A percentile compares a stretch with the other conserved stretches of the same genome.
Evolutionary conservation across 2,888 invertebrate species (phyloP).

Genomic region (Eupithecia inturbata): DNA sequence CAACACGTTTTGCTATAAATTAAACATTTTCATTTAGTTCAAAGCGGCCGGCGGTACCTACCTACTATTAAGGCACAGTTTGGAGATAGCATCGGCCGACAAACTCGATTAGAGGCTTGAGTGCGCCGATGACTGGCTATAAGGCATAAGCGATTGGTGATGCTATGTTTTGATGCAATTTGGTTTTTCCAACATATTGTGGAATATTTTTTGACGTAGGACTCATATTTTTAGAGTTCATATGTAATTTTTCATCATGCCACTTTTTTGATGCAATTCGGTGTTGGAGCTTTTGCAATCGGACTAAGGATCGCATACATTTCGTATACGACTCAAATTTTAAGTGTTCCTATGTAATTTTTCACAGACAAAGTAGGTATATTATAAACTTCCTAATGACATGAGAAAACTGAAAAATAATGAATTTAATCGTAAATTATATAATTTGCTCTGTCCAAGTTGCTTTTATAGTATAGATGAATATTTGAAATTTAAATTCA

Average conservation of each 20-base stretch:
- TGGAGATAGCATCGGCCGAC: conserved; percentile 82
- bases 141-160: conserved; percentile 14
- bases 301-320: not conserved
- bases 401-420: too few relatives aligned
- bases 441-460: too few relatives aligned
- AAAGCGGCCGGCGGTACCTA: conserved; percentile 61
- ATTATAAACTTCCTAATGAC: too few relatives aligned
- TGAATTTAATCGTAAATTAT: too few relatives aligned
- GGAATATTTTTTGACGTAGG: not conserved
- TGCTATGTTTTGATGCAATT: not conserved
- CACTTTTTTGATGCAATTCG: not conserved
- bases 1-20: conserved; percentile 34
- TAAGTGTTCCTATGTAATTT: too few relatives aligned
- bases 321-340: too few relatives aligned
- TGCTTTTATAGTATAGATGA: too few relatives aligned
- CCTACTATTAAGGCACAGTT: conserved; percentile 79
- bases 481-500: too few relatives aligned
- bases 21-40: conserved; percentile 53
- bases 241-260: not conserved
- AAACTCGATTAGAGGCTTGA: conserved; percentile 82
- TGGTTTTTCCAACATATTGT: not conserved
- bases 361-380: too few relatives aligned
- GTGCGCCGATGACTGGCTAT: conserved; percentile 55
- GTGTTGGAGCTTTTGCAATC: not conserved
- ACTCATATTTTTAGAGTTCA: too few relatives aligned